Evolutionary conservation across 2,113 vertebrate species (phyloP), one percentile per base, ranked within the genome.

Genomic region (Lophura nycthemera): DNA sequence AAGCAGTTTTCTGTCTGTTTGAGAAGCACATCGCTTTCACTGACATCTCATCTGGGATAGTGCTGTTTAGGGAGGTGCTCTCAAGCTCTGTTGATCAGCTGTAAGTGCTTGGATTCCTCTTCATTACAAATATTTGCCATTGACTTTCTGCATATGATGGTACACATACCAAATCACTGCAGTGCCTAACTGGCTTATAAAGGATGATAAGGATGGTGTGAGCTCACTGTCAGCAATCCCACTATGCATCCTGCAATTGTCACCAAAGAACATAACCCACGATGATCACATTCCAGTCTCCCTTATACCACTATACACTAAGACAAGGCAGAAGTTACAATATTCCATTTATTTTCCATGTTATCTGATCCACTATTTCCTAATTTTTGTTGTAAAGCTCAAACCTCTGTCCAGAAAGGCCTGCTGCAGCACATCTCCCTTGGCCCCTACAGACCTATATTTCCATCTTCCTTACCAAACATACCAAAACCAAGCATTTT

Each of bases 41-140:
- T 94, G 91, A 89, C 79, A 83, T 83, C 86, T 92, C 52, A 14
- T 86, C 83, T 50, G 24, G 66, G 65, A 57, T 73, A 79, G 57
- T 63, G 66, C 70, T 82, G 83, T 61, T 95, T 34, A 29, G 88
- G 89, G 91, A 95, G 63, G 48, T 84, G 81, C 83, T 94, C 65
- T 93, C 90, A 93, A 76, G 86, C 81, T 92, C 83, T 93, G 52
- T 80, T 38, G 7, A 77, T 79, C 83, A 86, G 63, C 60, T 2
- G 0, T 72, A 90, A 96, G 78, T 63, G 48, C 81, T 90, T 77
- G 22, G 81, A 54, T 82, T 83, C 86, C 81, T 65, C 92, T 89
- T 89, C 66, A 73, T 87, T 82, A 77, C 48, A 91, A 95, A 83
- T 83, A 48, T 40, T 92, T 94, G 81, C 74, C 77, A 45, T 42